Percentiles rank a stretch among this genome's conserved stretches.
These are phyloP conservation scores for Atlantisia rogersi DNA, from an alignment of 2,113 vertebrate species.

Conservation along the genomic window DNA sequence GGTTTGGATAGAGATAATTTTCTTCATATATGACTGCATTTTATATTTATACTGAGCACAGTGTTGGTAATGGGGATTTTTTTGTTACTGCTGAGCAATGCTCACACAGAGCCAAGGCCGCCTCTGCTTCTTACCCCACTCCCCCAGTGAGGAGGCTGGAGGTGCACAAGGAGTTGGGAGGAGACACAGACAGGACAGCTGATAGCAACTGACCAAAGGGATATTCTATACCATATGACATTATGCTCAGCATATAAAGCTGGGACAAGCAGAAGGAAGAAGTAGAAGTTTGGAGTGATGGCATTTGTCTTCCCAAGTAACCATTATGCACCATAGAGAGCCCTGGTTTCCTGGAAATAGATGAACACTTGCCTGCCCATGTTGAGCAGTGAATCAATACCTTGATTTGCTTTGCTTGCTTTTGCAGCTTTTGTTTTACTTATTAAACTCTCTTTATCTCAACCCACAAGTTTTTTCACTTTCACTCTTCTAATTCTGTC, in stretches of 20 bases:
- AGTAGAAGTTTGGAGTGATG: accelerated
- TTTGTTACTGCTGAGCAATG: neutral
- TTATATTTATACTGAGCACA: neutral
- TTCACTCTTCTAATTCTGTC: neutral
- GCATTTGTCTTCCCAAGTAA: neutral
- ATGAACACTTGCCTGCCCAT: neutral
- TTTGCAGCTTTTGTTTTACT: neutral
- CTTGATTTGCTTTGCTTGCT: neutral
- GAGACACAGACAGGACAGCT: neutral
- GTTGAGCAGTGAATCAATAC: neutral
- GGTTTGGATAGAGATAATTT: neutral
- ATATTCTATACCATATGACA: neutral
- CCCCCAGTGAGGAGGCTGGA: neutral
- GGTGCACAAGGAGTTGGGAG: neutral
- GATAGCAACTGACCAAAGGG: neutral
- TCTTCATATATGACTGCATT: neutral
- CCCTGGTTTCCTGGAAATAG: neutral
- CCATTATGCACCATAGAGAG: accelerated
- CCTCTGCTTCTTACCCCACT: neutral
- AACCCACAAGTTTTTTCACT: neutral
- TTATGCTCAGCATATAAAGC: too few species aligned
- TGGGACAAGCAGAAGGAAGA: neutral
- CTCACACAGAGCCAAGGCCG: accelerated
- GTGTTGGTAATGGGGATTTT: too few species aligned
- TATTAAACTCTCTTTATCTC: neutral